Conservation (phyloP, 2,888 invertebrate genomes). For the Drosophila tripunctata region DNA sequence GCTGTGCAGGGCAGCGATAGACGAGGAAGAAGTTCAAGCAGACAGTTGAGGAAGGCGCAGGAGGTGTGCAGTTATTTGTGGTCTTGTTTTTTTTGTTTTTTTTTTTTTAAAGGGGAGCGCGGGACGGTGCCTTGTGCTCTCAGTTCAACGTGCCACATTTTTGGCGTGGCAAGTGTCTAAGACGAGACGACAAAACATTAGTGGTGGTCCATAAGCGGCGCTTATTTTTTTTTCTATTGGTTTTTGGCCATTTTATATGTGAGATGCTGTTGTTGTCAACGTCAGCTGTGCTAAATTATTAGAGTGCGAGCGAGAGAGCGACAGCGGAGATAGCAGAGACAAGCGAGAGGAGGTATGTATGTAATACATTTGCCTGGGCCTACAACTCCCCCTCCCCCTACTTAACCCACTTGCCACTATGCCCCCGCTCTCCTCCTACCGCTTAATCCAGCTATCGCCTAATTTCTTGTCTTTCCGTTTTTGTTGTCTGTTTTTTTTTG, state of each 20-base stretch:
- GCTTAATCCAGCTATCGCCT: too few relatives aligned
- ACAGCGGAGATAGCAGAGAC: constrained; percentile 1
- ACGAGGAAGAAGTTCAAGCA: constrained; percentile 1
- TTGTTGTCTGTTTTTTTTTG: constrained; percentile 5
- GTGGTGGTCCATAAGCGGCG: constrained; percentile 19
- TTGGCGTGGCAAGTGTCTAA: constrained; percentile 5
- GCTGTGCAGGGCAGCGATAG: too few relatives aligned
- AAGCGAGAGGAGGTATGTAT: too few relatives aligned
- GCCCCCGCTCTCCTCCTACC: not conserved
- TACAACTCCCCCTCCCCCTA: constrained; percentile 5
- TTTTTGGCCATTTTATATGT: constrained; percentile 30
- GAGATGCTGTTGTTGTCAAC: constrained; percentile 55
- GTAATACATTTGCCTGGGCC: constrained; percentile 11
- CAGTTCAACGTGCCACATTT: constrained; percentile 13
- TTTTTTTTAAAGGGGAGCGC: constrained; percentile 14
- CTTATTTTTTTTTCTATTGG: too few relatives aligned
- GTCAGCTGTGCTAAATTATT: constrained; percentile 51
- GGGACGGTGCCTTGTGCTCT: not conserved
- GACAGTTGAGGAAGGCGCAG: too few relatives aligned
- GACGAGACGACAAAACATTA: not conserved
- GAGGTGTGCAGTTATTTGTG: too few relatives aligned
- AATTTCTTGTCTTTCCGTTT: constrained; percentile 5
- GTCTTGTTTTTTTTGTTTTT: constrained; percentile 15
- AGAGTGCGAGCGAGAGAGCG: constrained; percentile 11
- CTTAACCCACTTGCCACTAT: not conserved